Evolutionary conservation across 2,113 vertebrate genomes (phyloP), one percentile per base, ranked within the genome.

Genomic region (Lutjanus erythropterus): DNA sequence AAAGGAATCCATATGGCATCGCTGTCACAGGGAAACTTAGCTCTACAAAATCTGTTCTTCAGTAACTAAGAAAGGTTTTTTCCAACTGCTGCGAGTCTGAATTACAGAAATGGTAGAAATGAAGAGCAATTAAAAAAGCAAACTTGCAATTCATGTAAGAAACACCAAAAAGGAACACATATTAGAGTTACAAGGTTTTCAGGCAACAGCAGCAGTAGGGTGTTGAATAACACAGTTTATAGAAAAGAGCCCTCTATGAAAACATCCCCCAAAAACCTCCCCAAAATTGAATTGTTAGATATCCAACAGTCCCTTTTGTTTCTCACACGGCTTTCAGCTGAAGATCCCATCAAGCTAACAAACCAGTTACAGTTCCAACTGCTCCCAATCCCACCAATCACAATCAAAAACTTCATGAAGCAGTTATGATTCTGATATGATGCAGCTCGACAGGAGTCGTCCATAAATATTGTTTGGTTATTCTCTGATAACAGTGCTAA

Each of bases 181-280:
- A 52, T n/a, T 68, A 39, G 69, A 78, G 58, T 70, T 39, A 59
- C 11, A 61, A 78, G 52, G 44, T 71, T 64, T 59, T 82, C 59
- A 74, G 78, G 67, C 64, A 81, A 77, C 83, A 86, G 44, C 71
- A 86, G 70, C 65, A 65, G 53, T 44, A 60, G 53, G 37, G 47
- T 56, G 23, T 68, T 59, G 52, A 73, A 81, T 74, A 53, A 70
- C 39, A 60, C 23, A 61, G 42, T 77, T 84, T 65, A 71, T 80
- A 84, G 42, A 88, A 88, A 84, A 86, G 59, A 84, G 78, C 78
- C 81, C 78, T 86, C 71, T 67, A 42, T 49, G 42, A 78, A 75
- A 84, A 80, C 50, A 46, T n/a, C 37, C 29, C 21, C 64, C 31
- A 78, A 75, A 84, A 80, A 44, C 39, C 19, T 31, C 29, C 21